Evolutionary conservation across 2,797 vertebrate genomes (phyloP), one percentile per base, ranked within the genome.

Genomic region (Champsocephalus gunnari): DNA sequence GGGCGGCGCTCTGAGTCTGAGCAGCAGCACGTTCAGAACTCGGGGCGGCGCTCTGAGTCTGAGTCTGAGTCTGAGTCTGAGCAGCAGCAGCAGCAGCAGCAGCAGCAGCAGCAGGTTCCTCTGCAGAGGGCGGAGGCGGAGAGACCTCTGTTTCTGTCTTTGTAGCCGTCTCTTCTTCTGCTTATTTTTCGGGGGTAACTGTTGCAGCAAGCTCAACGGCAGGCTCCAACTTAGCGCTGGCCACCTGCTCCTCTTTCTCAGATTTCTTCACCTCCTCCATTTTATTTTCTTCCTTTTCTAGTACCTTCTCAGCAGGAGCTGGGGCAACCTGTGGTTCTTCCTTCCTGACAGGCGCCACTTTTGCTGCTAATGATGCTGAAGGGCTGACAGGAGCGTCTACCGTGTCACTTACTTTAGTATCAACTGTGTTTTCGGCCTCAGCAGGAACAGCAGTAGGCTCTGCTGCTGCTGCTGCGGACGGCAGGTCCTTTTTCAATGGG

Each of bases 371-470:
- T 59, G 84, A 69, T 41, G 67, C 64, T 1, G 86, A 66, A 48
- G 70, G 91, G 85, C 1, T 74, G 1, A 90, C 92, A 4, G 94
- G 90, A 71, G 93, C 89, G 1, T 95, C 95, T 38, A 93, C 92
- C 8, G 55, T 81, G 83, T 95, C 93, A 9, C 74, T 11, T 41
- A 67, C 67, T 8, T 88, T 68, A 68, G 73, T 44, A 57, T 75
- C n/a, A 11, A 72, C 74, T 85, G 69, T 19, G 51, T 62, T 63
- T 64, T 41, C 78, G n/a, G 17, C 81, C 61, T 88, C 90, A 43
- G 63, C 49, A 48, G 80, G 75, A 50, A 79, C 12, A 68, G 79
- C 43, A 49, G 48, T 49, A 49, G 48, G 38, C 38, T 79, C 50
- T 34, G 73, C 19, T 5, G 79, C 43, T 71, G 50, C 47, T n/a